Base-by-base conservation (phyloP, 2,113 vertebrate genomes). In the Gopherus flavomarginatus region DNA sequence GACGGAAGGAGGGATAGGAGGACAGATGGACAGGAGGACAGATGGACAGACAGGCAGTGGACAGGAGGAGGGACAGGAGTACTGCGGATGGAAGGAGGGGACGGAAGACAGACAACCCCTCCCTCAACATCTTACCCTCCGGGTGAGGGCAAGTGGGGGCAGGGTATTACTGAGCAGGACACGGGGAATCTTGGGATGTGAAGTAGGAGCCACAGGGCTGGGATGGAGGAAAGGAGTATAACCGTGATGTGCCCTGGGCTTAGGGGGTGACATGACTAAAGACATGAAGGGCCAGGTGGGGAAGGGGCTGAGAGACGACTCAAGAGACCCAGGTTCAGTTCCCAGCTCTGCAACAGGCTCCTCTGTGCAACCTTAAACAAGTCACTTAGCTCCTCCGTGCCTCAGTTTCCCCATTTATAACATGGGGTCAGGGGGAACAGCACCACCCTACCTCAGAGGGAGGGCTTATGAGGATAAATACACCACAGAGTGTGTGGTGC, bases 381-480 rank as follows among this genome's bases (percentile, higher is more conserved):
- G 65, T 72, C 35, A 21, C 65, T 72, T 21, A 21, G 19, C 19
- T 11, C n/a, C 65, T 35, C n/a, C 2, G 19, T 72, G 65, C 65
- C 65, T 38, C 65, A 2, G 65, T 72, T 72, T 72, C 65, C n/a
- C 65, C 65, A 38, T 38, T n/a, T 72, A n/a, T 38, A n/a, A n/a
- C 19, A 8, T 8, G 14, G 17, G 14, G 35, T n/a, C 16, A 5
- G 6, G 2, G 2, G 57, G 8, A 22, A 10, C 10, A 72, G n/a
- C 65, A n/a, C n/a, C 65, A 72, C 8, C 65, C 19, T 38, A 19
- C 65, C 65, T 62, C 29, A 31, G 13, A 62, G 59, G 59, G 29
- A 31, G 3, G 59, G 29, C 12, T 31, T 31, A 62, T 31, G 59
- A 62, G 13, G 6, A 62, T 35, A 62, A 62, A 62, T 31, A 35